These are phyloP conservation scores for Amiota minor DNA, from an alignment of 2,888 invertebrate genomes.

Conservation along the genomic window DNA sequence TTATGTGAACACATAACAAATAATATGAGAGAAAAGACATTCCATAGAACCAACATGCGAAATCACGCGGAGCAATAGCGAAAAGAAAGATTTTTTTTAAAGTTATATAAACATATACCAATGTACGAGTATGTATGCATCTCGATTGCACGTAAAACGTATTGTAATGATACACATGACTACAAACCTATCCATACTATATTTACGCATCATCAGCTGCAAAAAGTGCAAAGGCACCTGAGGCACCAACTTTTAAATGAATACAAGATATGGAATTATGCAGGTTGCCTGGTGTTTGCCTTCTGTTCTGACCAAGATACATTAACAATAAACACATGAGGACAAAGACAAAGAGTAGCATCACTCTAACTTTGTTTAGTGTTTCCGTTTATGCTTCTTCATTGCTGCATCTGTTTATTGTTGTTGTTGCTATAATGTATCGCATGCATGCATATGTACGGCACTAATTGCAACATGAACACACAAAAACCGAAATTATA, in stretches of 20 bases:
- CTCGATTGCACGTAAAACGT: too few species aligned
- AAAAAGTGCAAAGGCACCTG: constrained; percentile 21
- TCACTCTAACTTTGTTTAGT: constrained; percentile 15
- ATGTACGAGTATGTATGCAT: too few species aligned
- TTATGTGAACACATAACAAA: neutral
- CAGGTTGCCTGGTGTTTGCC: constrained; percentile 22
- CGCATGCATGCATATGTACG: constrained; percentile 21
- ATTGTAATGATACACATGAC: too few species aligned
- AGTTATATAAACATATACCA: too few species aligned
- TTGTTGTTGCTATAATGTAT: neutral
- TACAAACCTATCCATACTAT: too few species aligned
- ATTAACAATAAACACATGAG: neutral
- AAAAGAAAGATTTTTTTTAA: too few species aligned
- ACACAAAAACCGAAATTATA: constrained; percentile 17
- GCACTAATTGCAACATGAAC: constrained; percentile 25
- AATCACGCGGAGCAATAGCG: too few species aligned
- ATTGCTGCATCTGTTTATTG: neutral
- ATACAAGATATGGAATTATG: constrained; percentile 19
- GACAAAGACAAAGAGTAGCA: neutral
- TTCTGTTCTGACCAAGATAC: constrained; percentile 8
- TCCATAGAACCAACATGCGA: too few species aligned
- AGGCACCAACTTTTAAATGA: constrained; percentile 13
- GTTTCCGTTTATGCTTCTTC: constrained; percentile 1
- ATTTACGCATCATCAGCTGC: constrained; percentile 8
- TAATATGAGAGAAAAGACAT: too few species aligned